Conservation (phyloP, 2,888 invertebrate species). For the Portevinia maculata region DNA sequence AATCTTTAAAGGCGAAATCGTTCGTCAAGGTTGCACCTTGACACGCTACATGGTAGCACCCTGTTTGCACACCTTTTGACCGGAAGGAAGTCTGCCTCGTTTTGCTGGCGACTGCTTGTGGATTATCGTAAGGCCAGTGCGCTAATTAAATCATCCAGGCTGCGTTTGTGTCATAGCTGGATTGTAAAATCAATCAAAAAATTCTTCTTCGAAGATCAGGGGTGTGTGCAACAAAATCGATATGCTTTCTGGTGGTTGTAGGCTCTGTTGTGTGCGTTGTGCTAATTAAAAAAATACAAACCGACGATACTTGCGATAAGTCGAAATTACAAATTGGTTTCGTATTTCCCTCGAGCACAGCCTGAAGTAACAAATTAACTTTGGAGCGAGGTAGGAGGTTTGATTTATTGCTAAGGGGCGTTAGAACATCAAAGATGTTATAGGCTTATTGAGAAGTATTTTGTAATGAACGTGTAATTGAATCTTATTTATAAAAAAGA, state of each 20-base stretch:
- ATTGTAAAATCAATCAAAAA: conserved; percentile 31
- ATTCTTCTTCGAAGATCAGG: not conserved
- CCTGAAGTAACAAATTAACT: not conserved
- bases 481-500: not conserved
- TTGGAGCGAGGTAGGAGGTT: not conserved
- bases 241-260: conserved; percentile 2
- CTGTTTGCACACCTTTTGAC: conserved; percentile 37
- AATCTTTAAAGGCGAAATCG: conserved; percentile 51
- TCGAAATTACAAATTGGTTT: conserved; percentile 46
- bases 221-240: conserved; percentile 31
- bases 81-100: conserved; percentile 66
- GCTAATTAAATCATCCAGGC: conserved; percentile 59
- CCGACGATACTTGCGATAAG: conserved; percentile 12
- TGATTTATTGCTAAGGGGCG: conserved; percentile 19
- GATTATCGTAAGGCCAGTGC: not conserved
- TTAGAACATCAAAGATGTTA: not conserved
- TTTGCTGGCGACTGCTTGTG: conserved; percentile 20
- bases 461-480: not conserved
- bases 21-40: conserved; percentile 60
- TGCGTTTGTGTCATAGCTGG: conserved; percentile 44
- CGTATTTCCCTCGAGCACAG: conserved; percentile 2
- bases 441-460: not conserved
- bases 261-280: conserved; percentile 11
- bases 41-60: conserved; percentile 45
- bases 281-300: conserved; percentile 12